A percentile compares a stretch with the other conserved stretches of the same genome.
Conservation (phyloP, 2,113 vertebrate genomes). For the Odontesthes bonariensis region DNA sequence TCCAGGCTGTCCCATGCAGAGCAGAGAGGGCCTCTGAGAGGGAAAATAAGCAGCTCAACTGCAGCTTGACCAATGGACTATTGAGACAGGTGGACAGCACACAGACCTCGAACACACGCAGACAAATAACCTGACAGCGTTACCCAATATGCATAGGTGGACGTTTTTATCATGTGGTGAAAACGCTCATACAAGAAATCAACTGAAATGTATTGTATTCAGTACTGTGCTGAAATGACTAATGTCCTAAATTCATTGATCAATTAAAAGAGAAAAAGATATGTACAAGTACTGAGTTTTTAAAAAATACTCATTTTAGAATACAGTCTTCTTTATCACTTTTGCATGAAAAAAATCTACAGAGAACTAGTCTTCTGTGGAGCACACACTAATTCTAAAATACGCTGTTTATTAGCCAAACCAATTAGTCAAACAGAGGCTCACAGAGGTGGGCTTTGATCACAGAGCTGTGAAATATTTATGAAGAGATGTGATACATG, state of each 20-base stretch:
- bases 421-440: slow-evolving; percentile 68
- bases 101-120: slow-evolving; percentile 59
- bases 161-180: slow-evolving; percentile 11
- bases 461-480: slow-evolving; percentile 77
- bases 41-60: slow-evolving; percentile 66
- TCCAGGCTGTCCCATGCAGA: slow-evolving; percentile 34
- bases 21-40: slow-evolving; percentile 58
- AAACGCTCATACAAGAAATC: background rate
- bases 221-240: no score
- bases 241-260: no score
- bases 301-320: no score
- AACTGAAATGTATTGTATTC: background rate
- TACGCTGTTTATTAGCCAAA: slow-evolving; percentile 48
- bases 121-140: slow-evolving; percentile 25
- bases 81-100: slow-evolving; percentile 78
- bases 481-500: slow-evolving; percentile 73
- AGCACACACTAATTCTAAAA: slow-evolving; percentile 29
- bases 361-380: background rate
- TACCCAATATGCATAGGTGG: slow-evolving; percentile 40
- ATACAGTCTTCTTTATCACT: no score
- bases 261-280: background rate
- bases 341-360: no score
- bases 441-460: slow-evolving; percentile 73
- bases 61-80: slow-evolving; percentile 70
- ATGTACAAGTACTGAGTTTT: background rate